phyloP scores from a whole-genome alignment of 2,113 vertebrate genomes.

The Nothobranchius kuhntae region DNA sequence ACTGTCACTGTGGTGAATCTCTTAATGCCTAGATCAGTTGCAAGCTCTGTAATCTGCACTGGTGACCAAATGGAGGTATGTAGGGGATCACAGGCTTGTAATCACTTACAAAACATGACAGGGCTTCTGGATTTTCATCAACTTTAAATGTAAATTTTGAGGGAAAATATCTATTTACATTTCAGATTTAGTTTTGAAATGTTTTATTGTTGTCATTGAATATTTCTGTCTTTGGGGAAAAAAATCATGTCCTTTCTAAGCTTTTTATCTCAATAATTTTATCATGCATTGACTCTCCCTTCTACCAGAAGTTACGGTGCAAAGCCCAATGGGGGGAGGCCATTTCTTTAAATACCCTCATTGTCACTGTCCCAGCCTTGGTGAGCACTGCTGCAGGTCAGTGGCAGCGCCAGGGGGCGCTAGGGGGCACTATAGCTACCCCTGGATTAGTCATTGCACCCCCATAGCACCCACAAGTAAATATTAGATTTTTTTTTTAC shows the following conservation, averaged over 20 bases:
- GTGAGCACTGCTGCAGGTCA: no score
- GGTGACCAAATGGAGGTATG: constrained; percentile 42
- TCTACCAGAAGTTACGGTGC: constrained; percentile 52
- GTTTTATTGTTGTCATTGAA: constrained; percentile 9
- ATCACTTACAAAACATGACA: constrained; percentile 9
- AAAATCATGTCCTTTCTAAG: not conserved
- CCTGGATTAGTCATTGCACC: no score
- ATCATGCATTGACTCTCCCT: constrained; percentile 41
- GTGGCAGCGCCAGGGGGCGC: no score
- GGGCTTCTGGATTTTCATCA: constrained; percentile 16
- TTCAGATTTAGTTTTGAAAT: constrained; percentile 1
- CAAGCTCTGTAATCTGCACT: constrained; percentile 54
- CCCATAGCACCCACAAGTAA: no score
- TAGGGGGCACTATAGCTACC: no score
- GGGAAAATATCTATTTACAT: not conserved
- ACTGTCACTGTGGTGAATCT: constrained; percentile 71
- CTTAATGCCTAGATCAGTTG: constrained; percentile 61
- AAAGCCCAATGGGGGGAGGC: constrained; percentile 55
- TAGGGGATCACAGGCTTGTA: constrained; percentile 25
- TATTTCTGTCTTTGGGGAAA: not conserved
- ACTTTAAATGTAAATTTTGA: constrained; percentile 5
- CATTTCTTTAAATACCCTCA: constrained; percentile 75
- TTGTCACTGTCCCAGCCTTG: constrained; percentile 34
- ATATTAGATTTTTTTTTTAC: no score
- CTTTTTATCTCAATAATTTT: constrained; percentile 40